Base-by-base conservation (phyloP, 2,797 vertebrate species). In the Tarsius wallacei region DNA sequence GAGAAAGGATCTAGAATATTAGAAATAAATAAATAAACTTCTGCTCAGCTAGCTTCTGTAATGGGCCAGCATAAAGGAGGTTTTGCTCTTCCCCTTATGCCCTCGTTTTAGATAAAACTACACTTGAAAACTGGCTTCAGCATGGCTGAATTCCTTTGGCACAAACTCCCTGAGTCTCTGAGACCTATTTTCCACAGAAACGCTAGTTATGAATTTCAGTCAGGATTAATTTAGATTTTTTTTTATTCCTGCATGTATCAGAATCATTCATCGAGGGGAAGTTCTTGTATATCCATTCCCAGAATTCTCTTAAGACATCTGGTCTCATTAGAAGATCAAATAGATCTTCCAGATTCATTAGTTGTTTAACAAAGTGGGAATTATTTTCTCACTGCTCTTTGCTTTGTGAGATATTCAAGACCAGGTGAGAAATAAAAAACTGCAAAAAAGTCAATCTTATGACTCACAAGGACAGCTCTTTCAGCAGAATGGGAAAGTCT, bases 271-370 rank as follows among this genome's bases (percentile, higher is more conserved):
- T 68, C 1, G 22, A 95, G 78, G 94, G 80, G 80, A 73, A 94
- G 87, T 68, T 91, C 97, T 97, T 95, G 90, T 51, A 42, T 2
- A 66, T 86, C 66, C 76, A 76, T 85, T 96, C 90, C 82, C 80
- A 87, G 85, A 96, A 82, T 71, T 95, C 84, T 97, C 93, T 1
- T 57, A 96, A 91, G 96, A 97, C 91, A 47, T 80, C 94, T 89
- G 93, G 96, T 97, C 96, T 98, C 95, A 66, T 96, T 87, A 96
- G 91, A 77, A 86, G 88, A 90, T 97, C 94, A 96, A 87, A 93
- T 28, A 93, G 91, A 94, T 49, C 73, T 59, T 86, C 70, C 82
- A 47, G 95, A 77, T 94, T 96, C 77, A 28, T 94, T 86, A 97
- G 96, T 13, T 97, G 85, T 76, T 92, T 59, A 82, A 91, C 96